Evolutionary conservation across 35 echinoderm and acorn worm genomes (phyloP), one percentile per base, ranked within the genome.

Genomic region (Heliocidaris erythrogramma): DNA sequence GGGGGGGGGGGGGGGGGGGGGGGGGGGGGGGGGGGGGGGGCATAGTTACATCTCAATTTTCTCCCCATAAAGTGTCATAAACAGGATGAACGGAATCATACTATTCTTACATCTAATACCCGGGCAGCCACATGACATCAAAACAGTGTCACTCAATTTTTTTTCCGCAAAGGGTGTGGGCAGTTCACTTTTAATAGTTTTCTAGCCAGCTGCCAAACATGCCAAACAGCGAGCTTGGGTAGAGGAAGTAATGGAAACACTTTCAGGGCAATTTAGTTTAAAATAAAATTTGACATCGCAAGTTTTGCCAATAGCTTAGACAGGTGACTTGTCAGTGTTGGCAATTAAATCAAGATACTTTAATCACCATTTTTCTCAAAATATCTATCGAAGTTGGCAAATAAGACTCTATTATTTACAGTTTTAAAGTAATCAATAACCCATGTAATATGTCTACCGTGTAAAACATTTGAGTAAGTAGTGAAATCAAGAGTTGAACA

Each of bases 21-120:
- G n/a, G n/a, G n/a, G n/a, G n/a, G n/a, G n/a, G n/a, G n/a, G n/a
- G n/a, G n/a, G n/a, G n/a, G n/a, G n/a, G n/a, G n/a, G n/a, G n/a
- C n/a, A n/a, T n/a, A n/a, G n/a, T n/a, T 78, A 78, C 65, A 78
- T 78, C 65, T 78, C 65, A 78, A 78, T 78, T 78, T 78, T 78
- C 65, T 78, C 18, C 35, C 65, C 27, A 3, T 78, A 78, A n/a
- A 78, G 18, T 78, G 65, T 24, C 65, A 78, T 78, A 78, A 78
- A 78, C 65, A 78, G 65, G 65, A 78, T 78, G 65, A 78, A 78
- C 18, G 17, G 65, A 27, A 78, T 78, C 65, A 78, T n/a, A 78
- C 65, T 27, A n/a, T 78, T n/a, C 65, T 78, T 78, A 78, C 65
- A 78, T 78, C 65, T 78, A 78, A 78, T 78, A 7, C 65, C 65